These are phyloP conservation scores for Beris morrisii DNA, from an alignment of 2,888 invertebrate species.

Conservation along the genomic window DNA sequence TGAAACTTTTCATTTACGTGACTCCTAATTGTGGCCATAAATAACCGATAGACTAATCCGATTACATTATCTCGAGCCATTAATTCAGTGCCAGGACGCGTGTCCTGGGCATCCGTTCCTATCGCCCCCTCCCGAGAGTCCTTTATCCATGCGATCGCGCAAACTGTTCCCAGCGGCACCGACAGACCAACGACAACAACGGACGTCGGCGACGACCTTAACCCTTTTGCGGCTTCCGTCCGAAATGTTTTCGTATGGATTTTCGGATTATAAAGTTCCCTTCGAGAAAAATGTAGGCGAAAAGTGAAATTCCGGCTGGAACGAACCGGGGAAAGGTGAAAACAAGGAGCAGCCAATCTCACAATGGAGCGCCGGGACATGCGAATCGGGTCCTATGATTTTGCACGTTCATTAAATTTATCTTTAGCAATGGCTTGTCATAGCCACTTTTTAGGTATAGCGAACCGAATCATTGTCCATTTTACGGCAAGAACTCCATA, in stretches of 20 bases:
- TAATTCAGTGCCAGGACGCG: conserved; percentile 32
- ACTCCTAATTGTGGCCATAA: conserved; percentile 39
- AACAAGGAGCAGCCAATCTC: too few relatives aligned
- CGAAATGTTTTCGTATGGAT: too few relatives aligned
- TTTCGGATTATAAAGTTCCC: not conserved
- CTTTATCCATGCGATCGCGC: conserved; percentile 5
- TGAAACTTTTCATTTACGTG: conserved; percentile 32
- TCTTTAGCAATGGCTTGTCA: too few relatives aligned
- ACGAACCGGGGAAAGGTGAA: too few relatives aligned
- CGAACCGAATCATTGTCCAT: too few relatives aligned
- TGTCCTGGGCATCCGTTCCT: conserved; percentile 23
- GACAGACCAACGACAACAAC: conserved; percentile 2
- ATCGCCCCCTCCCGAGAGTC: conserved; percentile 5
- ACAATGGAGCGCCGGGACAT: too few relatives aligned
- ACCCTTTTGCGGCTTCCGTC: too few relatives aligned
- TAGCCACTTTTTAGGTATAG: too few relatives aligned
- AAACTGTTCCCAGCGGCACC: conserved; percentile 12
- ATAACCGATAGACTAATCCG: conserved; percentile 40
- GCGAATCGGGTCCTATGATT: too few relatives aligned
- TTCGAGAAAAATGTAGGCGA: not conserved
- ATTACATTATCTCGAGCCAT: conserved; percentile 39
- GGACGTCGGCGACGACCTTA: conserved; percentile 6
- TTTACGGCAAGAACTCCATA: too few relatives aligned
- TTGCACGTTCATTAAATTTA: too few relatives aligned
- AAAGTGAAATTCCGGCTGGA: not conserved